Evolutionary conservation across 2,888 invertebrate species (phyloP).

Genomic region (Stenichneumon culpator): DNA sequence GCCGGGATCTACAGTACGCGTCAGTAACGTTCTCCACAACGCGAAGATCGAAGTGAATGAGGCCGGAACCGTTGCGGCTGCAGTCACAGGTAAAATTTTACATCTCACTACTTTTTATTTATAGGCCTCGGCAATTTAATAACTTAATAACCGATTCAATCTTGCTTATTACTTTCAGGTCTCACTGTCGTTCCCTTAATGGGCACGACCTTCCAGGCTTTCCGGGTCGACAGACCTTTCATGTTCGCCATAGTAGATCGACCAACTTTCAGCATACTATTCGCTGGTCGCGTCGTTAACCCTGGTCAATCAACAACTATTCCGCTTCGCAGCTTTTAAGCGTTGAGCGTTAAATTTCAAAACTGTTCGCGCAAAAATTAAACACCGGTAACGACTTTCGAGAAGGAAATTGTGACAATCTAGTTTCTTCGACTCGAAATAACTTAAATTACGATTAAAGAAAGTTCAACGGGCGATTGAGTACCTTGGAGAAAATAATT

Average conservation of each 20-base stretch:
- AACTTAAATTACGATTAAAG: neutral
- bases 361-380: neutral
- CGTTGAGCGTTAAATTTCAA: neutral
- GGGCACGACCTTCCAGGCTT: slow-evolving; percentile 85
- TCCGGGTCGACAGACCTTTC: slow-evolving; percentile 89
- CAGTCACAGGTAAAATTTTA: slow-evolving; percentile 86
- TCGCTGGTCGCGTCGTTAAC: slow-evolving; percentile 88
- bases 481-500: neutral
- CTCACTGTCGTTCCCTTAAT: slow-evolving; percentile 88
- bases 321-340: slow-evolving; percentile 19
- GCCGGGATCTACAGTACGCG: slow-evolving; percentile 82
- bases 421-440: neutral
- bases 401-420: neutral
- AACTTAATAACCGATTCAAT: neutral
- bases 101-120: neutral
- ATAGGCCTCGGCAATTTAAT: slow-evolving; percentile 27
- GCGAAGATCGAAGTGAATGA: slow-evolving; percentile 89
- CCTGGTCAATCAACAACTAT: slow-evolving; percentile 78
- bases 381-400: neutral
- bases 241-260: slow-evolving; percentile 88
- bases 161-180: slow-evolving; percentile 75
- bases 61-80: slow-evolving; percentile 89
- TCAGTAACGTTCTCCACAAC: slow-evolving; percentile 88
- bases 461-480: neutral
- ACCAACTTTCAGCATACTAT: slow-evolving; percentile 87